These are phyloP conservation scores for Calcarius lapponicus DNA, from an alignment of 2,797 vertebrate species.

Conservation along the genomic window DNA sequence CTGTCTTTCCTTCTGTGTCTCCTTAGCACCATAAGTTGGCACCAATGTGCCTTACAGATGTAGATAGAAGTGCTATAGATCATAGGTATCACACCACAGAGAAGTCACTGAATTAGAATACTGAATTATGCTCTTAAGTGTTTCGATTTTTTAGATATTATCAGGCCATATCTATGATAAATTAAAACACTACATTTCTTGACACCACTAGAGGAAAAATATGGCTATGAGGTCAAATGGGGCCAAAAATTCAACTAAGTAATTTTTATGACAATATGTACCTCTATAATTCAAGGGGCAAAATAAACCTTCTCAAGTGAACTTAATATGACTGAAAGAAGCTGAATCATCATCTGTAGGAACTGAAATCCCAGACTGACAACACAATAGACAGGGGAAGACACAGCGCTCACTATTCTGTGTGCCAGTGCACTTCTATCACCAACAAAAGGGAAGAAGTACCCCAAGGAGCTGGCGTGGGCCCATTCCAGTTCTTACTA, in stretches of 20 bases:
- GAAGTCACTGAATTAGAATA: slow-evolving; percentile 8
- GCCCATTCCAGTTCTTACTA: not conserved
- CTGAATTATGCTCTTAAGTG: slow-evolving; percentile 4
- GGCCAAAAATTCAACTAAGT: slow-evolving; percentile 3
- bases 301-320: not conserved
- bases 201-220: slow-evolving; percentile 5
- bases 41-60: not conserved
- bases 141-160: slow-evolving; percentile 20
- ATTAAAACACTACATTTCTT: slow-evolving; percentile 32
- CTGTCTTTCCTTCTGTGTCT: not conserved
- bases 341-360: not conserved
- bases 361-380: not conserved
- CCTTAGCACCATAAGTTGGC: not conserved
- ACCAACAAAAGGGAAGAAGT: not conserved
- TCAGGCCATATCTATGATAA: slow-evolving; percentile 17
- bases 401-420: not conserved
- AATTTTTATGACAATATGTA: not conserved
- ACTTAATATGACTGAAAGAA: not conserved
- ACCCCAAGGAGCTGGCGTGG: not conserved
- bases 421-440: not conserved
- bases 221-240: not conserved
- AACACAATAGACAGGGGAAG: not conserved
- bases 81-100: not conserved
- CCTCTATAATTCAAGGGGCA: not conserved
- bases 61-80: not conserved